Evolutionary conservation across 2,888 invertebrate genomes (phyloP).

Genomic region (Acheta domesticus): DNA sequence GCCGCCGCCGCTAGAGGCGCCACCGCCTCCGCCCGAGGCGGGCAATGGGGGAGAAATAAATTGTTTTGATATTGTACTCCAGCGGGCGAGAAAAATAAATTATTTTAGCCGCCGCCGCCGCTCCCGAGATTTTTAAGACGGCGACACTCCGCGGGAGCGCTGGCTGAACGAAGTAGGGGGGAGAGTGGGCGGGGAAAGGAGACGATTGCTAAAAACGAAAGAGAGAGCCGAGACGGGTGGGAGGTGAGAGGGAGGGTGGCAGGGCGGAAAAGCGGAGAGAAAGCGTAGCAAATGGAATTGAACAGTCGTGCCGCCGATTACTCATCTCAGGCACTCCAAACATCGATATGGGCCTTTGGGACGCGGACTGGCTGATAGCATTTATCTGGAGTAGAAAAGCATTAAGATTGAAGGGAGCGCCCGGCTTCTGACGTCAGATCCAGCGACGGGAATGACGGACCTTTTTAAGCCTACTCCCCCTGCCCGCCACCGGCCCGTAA

Average conservation of each 20-base stretch:
- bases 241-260: too few species aligned
- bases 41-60: not conserved
- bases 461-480: not conserved
- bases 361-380: not conserved
- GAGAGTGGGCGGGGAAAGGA: too few species aligned
- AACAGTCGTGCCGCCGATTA: not conserved
- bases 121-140: too few species aligned
- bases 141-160: too few species aligned
- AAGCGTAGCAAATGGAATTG: constrained; percentile 7
- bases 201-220: too few species aligned
- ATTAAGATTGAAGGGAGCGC: not conserved
- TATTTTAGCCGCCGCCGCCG: not conserved
- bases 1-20: constrained; percentile 29
- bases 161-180: too few species aligned
- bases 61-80: constrained; percentile 18
- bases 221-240: too few species aligned
- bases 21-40: constrained; percentile 35
- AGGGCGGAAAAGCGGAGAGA: not conserved
- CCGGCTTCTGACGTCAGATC: not conserved
- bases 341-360: not conserved
- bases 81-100: constrained; percentile 1
- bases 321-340: not conserved
- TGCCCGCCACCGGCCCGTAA: too few species aligned
- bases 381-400: constrained; percentile 2
- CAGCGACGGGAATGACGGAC: not conserved